Percentiles rank a stretch among this genome's conserved stretches.
These are phyloP conservation scores for Apteryx owenii DNA, from an alignment of 2,113 vertebrate genomes.

Conservation along the genomic window DNA sequence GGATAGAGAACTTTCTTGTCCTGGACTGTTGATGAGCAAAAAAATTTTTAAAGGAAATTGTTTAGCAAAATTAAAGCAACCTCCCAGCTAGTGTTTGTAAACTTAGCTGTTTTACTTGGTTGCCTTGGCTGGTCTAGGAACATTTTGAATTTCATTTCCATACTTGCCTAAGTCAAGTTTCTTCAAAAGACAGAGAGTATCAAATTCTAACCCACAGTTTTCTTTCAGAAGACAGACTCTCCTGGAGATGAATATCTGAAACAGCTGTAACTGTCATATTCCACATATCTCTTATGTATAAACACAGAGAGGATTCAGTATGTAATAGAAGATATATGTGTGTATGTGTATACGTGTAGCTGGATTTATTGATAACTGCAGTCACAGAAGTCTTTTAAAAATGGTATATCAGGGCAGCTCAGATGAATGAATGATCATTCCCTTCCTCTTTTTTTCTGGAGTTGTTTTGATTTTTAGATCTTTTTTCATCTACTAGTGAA, in stretches of 20 bases:
- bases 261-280: slow-evolving; percentile 63
- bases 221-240: slow-evolving; percentile 50
- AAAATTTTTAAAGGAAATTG: neutral
- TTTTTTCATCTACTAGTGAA: neutral
- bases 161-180: slow-evolving; percentile 20
- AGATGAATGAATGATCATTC: neutral
- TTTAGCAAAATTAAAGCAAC: neutral
- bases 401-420: slow-evolving; percentile 18
- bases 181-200: slow-evolving; percentile 59
- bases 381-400: slow-evolving; percentile 23
- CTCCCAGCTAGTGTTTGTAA: neutral
- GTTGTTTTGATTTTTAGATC: neutral
- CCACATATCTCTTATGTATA: neutral
- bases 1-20: neutral
- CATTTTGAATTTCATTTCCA: slow-evolving; percentile 56
- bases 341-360: neutral
- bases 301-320: slow-evolving; percentile 5
- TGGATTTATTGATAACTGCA: slow-evolving; percentile 34
- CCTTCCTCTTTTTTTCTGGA: slow-evolving; percentile 29
- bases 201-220: slow-evolving; percentile 49
- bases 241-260: slow-evolving; percentile 42
- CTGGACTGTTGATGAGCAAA: neutral
- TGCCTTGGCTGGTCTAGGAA: neutral
- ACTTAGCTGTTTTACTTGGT: neutral
- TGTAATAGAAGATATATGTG: neutral